phyloP scores from a whole-genome alignment of 2,113 vertebrate genomes.

The Verasper variegatus region DNA sequence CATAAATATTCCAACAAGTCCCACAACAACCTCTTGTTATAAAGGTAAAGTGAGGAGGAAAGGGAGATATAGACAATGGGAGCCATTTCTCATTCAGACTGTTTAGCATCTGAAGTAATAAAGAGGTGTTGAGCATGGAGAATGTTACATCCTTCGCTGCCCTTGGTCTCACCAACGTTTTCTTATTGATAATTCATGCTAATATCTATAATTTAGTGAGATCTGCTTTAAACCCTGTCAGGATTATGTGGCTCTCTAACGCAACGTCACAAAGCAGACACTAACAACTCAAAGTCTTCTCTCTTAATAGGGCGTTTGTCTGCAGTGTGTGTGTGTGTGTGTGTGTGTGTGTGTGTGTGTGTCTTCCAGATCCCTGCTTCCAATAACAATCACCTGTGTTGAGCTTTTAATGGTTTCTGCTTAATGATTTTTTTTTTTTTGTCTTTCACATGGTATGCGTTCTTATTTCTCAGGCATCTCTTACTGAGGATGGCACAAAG shows the following conservation, averaged over 20 bases:
- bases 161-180: constrained; percentile 45
- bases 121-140: constrained; percentile 21
- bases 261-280: not conserved
- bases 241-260: constrained; percentile 9
- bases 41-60: constrained; percentile 28
- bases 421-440: too few relatives aligned
- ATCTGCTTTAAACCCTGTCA: constrained; percentile 33
- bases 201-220: constrained; percentile 48
- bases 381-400: too few relatives aligned
- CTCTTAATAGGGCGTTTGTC: not conserved
- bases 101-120: constrained; percentile 44
- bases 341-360: too few relatives aligned
- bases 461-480: too few relatives aligned
- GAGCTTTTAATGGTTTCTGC: too few relatives aligned
- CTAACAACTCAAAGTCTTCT: constrained; percentile 9
- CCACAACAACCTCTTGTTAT: constrained; percentile 12
- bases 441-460: too few relatives aligned
- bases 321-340: too few relatives aligned
- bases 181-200: constrained; percentile 59
- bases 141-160: constrained; percentile 33
- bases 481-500: too few relatives aligned
- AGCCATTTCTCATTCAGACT: constrained; percentile 30
- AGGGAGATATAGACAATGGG: constrained; percentile 19
- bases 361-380: too few relatives aligned
- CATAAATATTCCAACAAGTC: constrained; percentile 47